A percentile compares a stretch with the other conserved stretches of the same genome.
These are phyloP conservation scores for Osmerus mordax DNA, from an alignment of 2,113 vertebrate genomes.

Conservation along the genomic window DNA sequence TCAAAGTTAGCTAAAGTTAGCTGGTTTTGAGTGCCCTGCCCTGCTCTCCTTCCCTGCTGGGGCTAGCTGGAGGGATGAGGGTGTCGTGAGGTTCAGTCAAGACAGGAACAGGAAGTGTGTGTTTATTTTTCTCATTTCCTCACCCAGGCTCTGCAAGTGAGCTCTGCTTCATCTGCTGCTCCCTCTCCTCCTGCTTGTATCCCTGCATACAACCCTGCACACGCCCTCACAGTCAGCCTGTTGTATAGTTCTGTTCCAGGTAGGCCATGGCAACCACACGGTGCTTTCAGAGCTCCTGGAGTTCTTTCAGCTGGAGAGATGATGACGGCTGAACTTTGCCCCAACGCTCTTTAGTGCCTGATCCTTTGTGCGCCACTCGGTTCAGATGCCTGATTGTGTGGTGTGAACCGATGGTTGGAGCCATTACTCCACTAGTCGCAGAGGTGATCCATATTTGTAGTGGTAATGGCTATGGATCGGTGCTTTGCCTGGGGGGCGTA, in stretches of 20 bases:
- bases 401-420: neutral
- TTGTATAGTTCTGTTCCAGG: no score
- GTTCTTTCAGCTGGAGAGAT: neutral
- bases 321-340: neutral
- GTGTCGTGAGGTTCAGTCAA: slow-evolving; percentile 45
- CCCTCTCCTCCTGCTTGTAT: neutral
- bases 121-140: slow-evolving; percentile 81
- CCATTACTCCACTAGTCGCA: neutral
- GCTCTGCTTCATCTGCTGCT: slow-evolving; percentile 50
- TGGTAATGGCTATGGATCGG: slow-evolving; percentile 33
- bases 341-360: neutral
- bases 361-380: neutral
- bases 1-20: no score
- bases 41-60: slow-evolving; percentile 27
- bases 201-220: neutral
- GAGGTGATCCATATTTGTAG: slow-evolving; percentile 26
- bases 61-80: slow-evolving; percentile 46
- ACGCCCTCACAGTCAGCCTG: neutral
- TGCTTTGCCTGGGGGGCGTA: slow-evolving; percentile 20
- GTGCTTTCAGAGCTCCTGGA: no score
- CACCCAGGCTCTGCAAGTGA: slow-evolving; percentile 60
- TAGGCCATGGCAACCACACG: no score
- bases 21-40: neutral
- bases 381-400: neutral
- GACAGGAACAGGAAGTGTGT: slow-evolving; percentile 74